Evolutionary conservation across 1,140 invertebrate genomes (phyloP).

Genomic region (Brachystomella parvula): DNA sequence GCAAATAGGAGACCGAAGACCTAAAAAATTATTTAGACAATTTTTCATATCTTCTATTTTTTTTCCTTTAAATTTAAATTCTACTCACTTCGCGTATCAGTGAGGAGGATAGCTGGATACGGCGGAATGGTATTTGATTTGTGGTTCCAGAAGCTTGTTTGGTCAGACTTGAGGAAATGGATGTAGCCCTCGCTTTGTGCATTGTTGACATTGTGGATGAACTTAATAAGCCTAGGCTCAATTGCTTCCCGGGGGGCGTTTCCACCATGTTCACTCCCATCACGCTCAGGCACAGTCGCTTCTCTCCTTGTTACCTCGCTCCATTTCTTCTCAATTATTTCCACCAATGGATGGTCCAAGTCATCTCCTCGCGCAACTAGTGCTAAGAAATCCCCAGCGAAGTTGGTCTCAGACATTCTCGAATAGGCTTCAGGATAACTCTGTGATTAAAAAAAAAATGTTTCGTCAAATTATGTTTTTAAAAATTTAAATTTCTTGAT

Average conservation of each 20-base stretch:
- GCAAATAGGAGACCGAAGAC: neutral
- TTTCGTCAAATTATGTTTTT: neutral
- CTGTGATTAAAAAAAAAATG: conserved; percentile 15
- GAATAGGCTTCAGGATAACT: conserved; percentile 19
- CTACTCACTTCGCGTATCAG: conserved; percentile 20
- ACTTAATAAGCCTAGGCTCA: conserved; percentile 15
- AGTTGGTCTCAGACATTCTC: conserved; percentile 9
- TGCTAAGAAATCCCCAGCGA: conserved; percentile 23
- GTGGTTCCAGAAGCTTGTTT: conserved; percentile 29
- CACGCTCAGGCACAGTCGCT: neutral
- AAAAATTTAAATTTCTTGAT: neutral
- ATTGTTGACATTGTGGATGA: neutral
- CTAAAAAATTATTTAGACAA: neutral
- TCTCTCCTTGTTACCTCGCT: neutral
- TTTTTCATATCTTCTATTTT: neutral
- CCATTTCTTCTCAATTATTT: conserved; percentile 16
- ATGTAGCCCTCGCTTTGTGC: neutral
- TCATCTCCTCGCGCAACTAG: conserved; percentile 16
- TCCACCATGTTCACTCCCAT: neutral
- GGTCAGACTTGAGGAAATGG: conserved; percentile 25
- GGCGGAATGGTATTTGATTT: neutral
- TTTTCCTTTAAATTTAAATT: neutral
- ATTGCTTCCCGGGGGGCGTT: neutral
- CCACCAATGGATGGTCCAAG: conserved; percentile 13
- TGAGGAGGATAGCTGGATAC: conserved; percentile 27